Percentiles rank a stretch among this genome's conserved stretches.
Conservation (phyloP, 2,888 invertebrate genomes). For the Andrena minutula region DNA sequence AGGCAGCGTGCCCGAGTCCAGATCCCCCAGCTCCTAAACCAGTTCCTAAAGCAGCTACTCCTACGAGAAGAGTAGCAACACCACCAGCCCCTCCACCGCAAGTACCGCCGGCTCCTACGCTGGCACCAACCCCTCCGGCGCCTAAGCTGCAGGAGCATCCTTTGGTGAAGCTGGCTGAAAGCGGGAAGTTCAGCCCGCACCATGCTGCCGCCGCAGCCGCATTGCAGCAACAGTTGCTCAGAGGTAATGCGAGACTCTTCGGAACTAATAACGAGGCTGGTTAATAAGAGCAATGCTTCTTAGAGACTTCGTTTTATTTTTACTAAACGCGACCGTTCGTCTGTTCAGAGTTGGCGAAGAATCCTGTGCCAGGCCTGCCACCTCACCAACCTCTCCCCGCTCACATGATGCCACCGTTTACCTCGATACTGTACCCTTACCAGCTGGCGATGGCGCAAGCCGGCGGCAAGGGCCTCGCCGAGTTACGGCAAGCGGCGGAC, state of each 20-base stretch:
- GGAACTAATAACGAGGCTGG: neutral
- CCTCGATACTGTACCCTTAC: conserved; percentile 94
- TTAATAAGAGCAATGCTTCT: neutral
- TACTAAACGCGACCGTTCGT: neutral
- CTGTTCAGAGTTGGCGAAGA: conserved; percentile 81
- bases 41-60: conserved; percentile 86
- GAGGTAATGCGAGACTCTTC: conserved; percentile 86
- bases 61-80: conserved; percentile 86
- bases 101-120: conserved; percentile 85
- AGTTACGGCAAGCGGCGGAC: conserved; percentile 93
- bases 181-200: conserved; percentile 85
- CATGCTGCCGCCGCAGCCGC: conserved; percentile 92
- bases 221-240: conserved; percentile 92
- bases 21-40: conserved; percentile 86
- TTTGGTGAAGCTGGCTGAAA: conserved; percentile 81
- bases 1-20: conserved; percentile 86
- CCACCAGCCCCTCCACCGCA: conserved; percentile 85
- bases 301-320: neutral
- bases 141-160: conserved; percentile 86
- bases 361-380: conserved; percentile 84
- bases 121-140: conserved; percentile 87
- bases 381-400: conserved; percentile 90
- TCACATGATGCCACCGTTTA: conserved; percentile 94
- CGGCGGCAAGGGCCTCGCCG: conserved; percentile 87
- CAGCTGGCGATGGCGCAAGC: conserved; percentile 95